These are phyloP conservation scores for Invenusta paracnida DNA, from an alignment of 2,888 invertebrate species.

Conservation along the genomic window DNA sequence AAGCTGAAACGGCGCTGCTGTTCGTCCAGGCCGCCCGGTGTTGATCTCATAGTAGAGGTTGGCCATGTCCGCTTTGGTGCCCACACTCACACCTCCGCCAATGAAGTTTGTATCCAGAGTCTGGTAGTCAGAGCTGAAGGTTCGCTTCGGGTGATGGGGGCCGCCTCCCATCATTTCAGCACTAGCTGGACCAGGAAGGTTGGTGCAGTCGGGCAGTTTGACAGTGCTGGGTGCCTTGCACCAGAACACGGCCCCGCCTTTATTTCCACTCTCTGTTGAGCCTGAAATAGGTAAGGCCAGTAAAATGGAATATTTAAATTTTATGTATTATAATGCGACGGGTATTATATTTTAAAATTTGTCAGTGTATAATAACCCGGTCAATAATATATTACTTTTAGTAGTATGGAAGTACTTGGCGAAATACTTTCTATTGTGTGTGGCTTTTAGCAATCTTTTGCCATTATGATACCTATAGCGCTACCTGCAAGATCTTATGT, in stretches of 20 bases:
- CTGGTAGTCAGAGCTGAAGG: not conserved
- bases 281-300: not conserved
- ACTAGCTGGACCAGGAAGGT: too few species aligned
- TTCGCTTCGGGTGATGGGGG: not conserved
- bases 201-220: constrained; percentile 2
- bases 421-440: too few species aligned
- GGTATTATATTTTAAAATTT: too few species aligned
- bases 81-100: not conserved
- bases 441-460: too few species aligned
- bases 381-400: too few species aligned
- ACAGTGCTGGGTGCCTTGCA: not conserved
- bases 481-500: too few species aligned
- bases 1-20: not conserved
- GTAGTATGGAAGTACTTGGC: too few species aligned
- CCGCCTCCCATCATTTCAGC: not conserved
- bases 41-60: constrained; percentile 17
- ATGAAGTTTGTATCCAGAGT: not conserved
- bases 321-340: too few species aligned
- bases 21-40: not conserved
- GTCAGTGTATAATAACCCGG: too few species aligned
- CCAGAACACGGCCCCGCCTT: not conserved
- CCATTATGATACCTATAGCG: too few species aligned
- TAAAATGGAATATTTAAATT: too few species aligned
- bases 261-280: not conserved
- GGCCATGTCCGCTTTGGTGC: not conserved